These are phyloP conservation scores for Panulirus ornatus DNA, from an alignment of 1,140 invertebrate species.

Conservation along the genomic window DNA sequence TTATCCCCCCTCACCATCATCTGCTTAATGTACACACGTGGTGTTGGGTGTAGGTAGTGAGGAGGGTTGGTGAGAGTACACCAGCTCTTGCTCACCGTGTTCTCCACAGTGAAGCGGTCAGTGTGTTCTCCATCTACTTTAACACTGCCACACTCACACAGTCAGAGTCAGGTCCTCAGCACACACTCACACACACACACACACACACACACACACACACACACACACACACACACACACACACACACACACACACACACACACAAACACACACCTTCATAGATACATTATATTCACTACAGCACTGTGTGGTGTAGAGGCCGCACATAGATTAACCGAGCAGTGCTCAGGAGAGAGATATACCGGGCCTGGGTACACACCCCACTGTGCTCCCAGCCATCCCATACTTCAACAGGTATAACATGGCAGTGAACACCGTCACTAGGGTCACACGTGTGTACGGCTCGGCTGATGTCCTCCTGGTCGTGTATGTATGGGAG, in stretches of 20 bases:
- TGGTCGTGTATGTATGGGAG: no score
- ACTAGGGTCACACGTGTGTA: not conserved
- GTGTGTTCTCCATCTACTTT: not conserved
- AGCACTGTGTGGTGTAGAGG: not conserved
- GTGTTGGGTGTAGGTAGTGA: not conserved
- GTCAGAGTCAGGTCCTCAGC: not conserved
- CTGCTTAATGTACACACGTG: not conserved
- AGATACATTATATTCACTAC: not conserved
- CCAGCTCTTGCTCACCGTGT: not conserved
- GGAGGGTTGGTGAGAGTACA: not conserved
- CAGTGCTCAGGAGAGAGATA: not conserved
- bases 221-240: conserved; percentile 36
- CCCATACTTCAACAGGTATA: not conserved
- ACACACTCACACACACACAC: conserved; percentile 32
- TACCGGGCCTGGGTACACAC: not conserved
- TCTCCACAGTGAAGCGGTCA: not conserved
- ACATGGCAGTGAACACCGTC: not conserved
- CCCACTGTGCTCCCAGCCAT: not conserved
- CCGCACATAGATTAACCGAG: no score
- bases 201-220: conserved; percentile 36
- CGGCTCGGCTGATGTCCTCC: no score
- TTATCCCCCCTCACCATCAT: not conserved
- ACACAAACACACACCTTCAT: no score
- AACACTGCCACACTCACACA: no score
- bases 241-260: not conserved